These are phyloP conservation scores for Prietella phreatophila DNA, from an alignment of 2,113 vertebrate species.

Conservation along the genomic window DNA sequence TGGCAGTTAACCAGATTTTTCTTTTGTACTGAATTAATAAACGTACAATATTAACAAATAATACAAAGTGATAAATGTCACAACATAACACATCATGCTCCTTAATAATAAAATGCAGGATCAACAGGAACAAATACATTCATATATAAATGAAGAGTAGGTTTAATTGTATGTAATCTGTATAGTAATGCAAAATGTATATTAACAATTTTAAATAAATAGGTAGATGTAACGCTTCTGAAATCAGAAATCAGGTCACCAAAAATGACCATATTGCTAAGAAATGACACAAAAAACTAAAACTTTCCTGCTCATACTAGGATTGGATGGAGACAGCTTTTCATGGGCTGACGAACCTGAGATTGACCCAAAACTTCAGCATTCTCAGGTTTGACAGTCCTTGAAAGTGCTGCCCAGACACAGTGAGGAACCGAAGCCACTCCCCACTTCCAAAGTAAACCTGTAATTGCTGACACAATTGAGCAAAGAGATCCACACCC, in stretches of 20 bases:
- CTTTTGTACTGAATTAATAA: neutral
- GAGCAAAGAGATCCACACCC: neutral
- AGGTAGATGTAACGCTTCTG: neutral
- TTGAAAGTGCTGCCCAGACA: slow-evolving; percentile 74
- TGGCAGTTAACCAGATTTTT: too few species aligned
- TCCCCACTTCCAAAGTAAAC: neutral
- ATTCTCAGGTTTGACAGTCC: slow-evolving; percentile 98
- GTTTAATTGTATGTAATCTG: neutral
- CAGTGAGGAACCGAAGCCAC: neutral
- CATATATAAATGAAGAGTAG: neutral
- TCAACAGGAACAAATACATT: neutral
- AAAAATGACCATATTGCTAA: neutral
- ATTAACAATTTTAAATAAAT: neutral
- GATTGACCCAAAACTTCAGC: slow-evolving; percentile 82
- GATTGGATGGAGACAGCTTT: slow-evolving; percentile 70
- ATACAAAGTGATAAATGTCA: neutral
- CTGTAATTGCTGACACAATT: neutral
- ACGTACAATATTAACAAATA: neutral
- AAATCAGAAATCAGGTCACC: neutral
- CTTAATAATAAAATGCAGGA: neutral
- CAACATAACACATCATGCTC: neutral
- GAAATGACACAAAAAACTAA: neutral
- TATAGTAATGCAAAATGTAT: neutral
- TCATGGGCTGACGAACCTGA: slow-evolving; percentile 97
- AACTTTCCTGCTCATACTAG: neutral